Conservation (phyloP, 2,113 vertebrate species). For the Fregata magnificens region DNA sequence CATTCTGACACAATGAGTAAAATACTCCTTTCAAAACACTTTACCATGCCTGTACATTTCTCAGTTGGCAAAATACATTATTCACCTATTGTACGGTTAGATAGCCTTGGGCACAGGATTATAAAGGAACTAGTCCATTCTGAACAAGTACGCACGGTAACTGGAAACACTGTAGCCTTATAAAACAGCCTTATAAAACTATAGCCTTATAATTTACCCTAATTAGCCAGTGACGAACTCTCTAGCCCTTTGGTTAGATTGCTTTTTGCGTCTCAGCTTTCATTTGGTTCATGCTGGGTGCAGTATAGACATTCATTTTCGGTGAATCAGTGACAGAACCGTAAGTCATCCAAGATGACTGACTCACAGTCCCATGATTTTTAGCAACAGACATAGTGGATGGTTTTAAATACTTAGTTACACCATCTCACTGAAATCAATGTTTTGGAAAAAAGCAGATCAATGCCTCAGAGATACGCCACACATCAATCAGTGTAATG, state of each 20-base stretch:
- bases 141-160: rapidly evolving
- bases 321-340: constrained; percentile 11
- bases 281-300: not conserved
- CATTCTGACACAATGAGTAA: not conserved
- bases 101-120: not conserved
- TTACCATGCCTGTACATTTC: not conserved
- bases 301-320: not conserved
- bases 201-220: not conserved
- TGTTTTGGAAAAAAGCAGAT: not conserved
- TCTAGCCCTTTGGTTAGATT: not conserved
- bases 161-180: not conserved
- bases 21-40: not conserved
- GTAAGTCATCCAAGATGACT: not conserved
- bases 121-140: not conserved
- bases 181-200: not conserved
- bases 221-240: not conserved
- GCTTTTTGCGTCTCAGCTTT: not conserved
- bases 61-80: not conserved
- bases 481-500: not conserved
- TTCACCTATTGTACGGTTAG: not conserved
- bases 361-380: constrained; percentile 51
- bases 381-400: not conserved
- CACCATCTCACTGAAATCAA: not conserved
- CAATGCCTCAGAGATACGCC: not conserved
- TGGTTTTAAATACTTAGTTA: not conserved